Evolutionary conservation across 2,113 vertebrate species (phyloP).

Genomic region (Carollia perspicillata): DNA sequence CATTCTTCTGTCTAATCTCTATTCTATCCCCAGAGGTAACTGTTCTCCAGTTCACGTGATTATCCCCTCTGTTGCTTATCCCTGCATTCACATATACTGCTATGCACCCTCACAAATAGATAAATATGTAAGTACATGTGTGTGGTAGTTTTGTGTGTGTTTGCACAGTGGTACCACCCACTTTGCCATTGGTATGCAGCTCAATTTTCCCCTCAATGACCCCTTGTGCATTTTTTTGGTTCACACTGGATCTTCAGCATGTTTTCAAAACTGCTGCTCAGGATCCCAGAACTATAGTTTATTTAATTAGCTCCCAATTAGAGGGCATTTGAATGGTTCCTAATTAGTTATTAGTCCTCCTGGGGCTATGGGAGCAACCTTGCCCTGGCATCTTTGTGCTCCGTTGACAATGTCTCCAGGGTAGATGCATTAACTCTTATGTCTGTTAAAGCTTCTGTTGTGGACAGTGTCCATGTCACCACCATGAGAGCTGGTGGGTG

Average conservation of each 20-base stretch:
- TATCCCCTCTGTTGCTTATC: accelerated
- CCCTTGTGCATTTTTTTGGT: background rate
- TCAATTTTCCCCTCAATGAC: accelerated
- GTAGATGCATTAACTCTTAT: accelerated
- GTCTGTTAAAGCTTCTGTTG: background rate
- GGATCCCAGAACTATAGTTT: background rate
- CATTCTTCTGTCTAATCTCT: background rate
- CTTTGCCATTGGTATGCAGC: accelerated
- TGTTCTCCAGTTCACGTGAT: accelerated
- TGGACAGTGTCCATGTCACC: accelerated
- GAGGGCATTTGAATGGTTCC: background rate
- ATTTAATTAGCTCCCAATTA: background rate
- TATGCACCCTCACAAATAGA: background rate
- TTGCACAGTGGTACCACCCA: accelerated
- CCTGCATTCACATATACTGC: accelerated
- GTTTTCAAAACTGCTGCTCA: background rate
- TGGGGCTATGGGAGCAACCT: accelerated
- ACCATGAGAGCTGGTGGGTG: accelerated
- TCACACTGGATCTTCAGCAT: accelerated
- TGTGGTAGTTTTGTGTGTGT: accelerated
- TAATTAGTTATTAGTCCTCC: background rate
- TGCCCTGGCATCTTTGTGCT: accelerated
- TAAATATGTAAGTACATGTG: accelerated
- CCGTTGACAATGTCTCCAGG: background rate
- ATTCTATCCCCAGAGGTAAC: background rate